These are phyloP conservation scores for Chromobotia macracanthus DNA, from an alignment of 2,797 vertebrate species.

Conservation along the genomic window DNA sequence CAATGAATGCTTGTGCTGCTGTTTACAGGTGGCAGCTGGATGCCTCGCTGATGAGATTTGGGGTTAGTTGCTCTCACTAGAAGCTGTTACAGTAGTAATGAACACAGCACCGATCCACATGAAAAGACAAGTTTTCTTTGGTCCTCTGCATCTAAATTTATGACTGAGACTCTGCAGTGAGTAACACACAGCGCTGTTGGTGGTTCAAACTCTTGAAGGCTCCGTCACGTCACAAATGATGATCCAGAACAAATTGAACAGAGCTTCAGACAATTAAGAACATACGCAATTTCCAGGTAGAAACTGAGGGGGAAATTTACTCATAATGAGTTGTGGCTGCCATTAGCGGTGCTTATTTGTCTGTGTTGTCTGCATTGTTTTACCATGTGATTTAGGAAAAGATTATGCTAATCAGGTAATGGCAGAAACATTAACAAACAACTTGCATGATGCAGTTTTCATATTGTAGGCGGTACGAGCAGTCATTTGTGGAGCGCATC, in stretches of 20 bases:
- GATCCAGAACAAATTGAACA: background rate
- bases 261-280: background rate
- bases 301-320: too few species aligned
- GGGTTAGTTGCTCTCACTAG: slow-evolving; percentile 37
- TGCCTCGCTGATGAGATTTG: slow-evolving; percentile 45
- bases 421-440: background rate
- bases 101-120: slow-evolving; percentile 27
- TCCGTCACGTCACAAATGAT: background rate
- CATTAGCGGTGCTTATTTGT: background rate
- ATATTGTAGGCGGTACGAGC: too few species aligned
- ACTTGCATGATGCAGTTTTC: background rate
- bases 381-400: background rate
- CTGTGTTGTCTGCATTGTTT: background rate
- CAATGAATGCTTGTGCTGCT: slow-evolving; percentile 66
- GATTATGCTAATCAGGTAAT: background rate
- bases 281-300: background rate
- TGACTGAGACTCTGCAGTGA: background rate
- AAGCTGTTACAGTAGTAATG: slow-evolving; percentile 4
- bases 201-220: background rate
- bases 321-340: background rate
- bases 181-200: background rate
- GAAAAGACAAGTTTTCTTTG: slow-evolving; percentile 28
- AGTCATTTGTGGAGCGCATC: too few species aligned
- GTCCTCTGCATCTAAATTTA: slow-evolving; percentile 1
- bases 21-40: slow-evolving; percentile 57